A percentile compares a stretch with the other conserved stretches of the same genome.
These are phyloP conservation scores for Eulacestoma nigropectus DNA, from an alignment of 2,113 vertebrate species.

Conservation along the genomic window DNA sequence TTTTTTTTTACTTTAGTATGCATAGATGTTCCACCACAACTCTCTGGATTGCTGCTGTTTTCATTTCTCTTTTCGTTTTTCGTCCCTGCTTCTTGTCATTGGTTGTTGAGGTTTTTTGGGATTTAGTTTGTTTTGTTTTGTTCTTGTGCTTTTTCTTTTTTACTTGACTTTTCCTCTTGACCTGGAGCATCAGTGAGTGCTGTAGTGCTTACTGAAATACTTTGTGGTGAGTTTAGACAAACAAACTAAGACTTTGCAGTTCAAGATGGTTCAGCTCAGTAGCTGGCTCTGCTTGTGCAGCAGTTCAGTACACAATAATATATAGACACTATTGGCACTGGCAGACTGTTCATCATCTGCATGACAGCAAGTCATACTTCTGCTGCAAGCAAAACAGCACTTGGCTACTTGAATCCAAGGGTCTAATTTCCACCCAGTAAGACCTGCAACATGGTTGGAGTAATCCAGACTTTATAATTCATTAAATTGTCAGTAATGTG, in stretches of 20 bases:
- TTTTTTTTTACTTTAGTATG: background rate
- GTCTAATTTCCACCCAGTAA: background rate
- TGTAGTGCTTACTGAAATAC: background rate
- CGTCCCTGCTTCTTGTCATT: background rate
- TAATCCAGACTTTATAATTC: background rate
- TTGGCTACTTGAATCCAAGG: background rate
- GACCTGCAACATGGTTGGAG: background rate
- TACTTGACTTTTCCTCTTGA: background rate
- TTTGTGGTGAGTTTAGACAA: background rate
- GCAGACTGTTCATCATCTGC: slow-evolving; percentile 11
- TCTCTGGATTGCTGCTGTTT: background rate
- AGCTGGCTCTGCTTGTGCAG: background rate
- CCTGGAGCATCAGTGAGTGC: background rate
- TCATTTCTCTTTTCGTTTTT: background rate
- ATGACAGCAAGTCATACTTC: background rate
- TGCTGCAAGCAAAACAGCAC: background rate
- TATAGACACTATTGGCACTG: background rate
- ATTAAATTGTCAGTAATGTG: background rate
- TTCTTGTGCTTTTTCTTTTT: background rate
- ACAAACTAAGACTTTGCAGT: background rate
- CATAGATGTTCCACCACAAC: background rate
- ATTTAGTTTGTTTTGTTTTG: background rate
- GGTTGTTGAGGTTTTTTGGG: background rate
- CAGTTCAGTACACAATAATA: background rate
- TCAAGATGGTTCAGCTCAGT: background rate